phyloP scores from a whole-genome alignment of 2,113 vertebrate genomes.

The Tapirus terrestris region DNA sequence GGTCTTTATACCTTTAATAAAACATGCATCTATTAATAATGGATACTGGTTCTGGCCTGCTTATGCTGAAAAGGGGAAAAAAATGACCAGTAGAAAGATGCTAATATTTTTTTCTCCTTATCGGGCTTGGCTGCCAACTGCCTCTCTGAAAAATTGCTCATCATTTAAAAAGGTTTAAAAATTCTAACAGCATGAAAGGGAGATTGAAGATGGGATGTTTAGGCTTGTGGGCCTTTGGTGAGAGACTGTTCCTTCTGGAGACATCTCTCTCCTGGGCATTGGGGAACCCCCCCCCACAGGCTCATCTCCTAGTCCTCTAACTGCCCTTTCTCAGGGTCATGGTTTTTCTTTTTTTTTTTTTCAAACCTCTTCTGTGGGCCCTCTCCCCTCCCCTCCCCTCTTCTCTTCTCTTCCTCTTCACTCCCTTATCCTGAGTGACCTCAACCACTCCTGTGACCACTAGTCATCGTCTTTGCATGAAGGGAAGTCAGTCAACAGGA shows the following conservation, averaged over 20 bases:
- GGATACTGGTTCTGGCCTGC: conserved; percentile 78
- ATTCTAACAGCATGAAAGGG: conserved; percentile 74
- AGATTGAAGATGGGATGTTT: conserved; percentile 74
- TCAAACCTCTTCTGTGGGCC: not conserved
- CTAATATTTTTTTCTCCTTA: conserved; percentile 82
- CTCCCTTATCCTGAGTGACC: not conserved
- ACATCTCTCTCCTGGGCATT: not conserved
- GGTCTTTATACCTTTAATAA: conserved; percentile 86
- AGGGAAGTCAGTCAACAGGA: not conserved
- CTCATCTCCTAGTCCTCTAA: not conserved
- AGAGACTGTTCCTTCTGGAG: conserved; percentile 5
- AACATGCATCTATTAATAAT: conserved; percentile 87
- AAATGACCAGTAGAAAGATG: conserved; percentile 75
- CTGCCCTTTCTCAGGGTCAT: not conserved
- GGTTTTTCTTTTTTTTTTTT: too few species aligned
- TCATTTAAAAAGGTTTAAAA: conserved; percentile 83
- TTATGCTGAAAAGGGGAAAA: conserved; percentile 61
- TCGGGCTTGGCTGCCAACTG: conserved; percentile 77
- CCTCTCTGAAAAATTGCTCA: conserved; percentile 80
- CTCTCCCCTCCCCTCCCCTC: rapidly evolving
- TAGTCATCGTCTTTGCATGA: not conserved
- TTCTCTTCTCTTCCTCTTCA: not conserved
- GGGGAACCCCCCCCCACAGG: not conserved
- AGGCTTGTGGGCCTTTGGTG: conserved; percentile 69
- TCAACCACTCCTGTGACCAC: not conserved